These are phyloP conservation scores for Anadara kagoshimensis DNA, from an alignment of 1,140 invertebrate species.

Conservation along the genomic window DNA sequence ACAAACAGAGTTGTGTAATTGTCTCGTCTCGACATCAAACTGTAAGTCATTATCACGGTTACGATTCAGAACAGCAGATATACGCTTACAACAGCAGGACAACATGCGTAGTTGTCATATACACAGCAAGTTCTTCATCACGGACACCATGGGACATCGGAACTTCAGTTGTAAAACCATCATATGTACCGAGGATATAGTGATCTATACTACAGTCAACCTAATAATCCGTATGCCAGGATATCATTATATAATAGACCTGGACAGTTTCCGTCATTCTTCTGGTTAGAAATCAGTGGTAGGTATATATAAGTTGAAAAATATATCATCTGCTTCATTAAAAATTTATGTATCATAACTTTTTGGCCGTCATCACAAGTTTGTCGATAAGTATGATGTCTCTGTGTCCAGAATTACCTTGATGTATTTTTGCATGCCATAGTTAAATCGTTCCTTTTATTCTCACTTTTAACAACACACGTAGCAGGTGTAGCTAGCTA, in stretches of 20 bases:
- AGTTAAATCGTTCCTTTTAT: too few species aligned
- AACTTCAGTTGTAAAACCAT: slow-evolving; percentile 20
- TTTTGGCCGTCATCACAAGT: too few species aligned
- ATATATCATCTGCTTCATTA: neutral
- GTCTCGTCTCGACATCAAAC: slow-evolving; percentile 32
- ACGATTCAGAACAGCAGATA: slow-evolving; percentile 23
- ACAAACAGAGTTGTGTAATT: slow-evolving; percentile 21
- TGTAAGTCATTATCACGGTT: slow-evolving; percentile 32
- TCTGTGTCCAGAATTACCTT: too few species aligned
- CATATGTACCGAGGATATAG: slow-evolving; percentile 20
- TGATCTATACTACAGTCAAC: slow-evolving; percentile 30
- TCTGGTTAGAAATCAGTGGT: slow-evolving; percentile 37
- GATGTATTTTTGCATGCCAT: too few species aligned
- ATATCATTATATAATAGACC: slow-evolving; percentile 36
- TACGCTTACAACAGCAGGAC: slow-evolving; percentile 32
- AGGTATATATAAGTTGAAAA: neutral
- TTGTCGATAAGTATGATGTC: too few species aligned
- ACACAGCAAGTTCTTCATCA: slow-evolving; percentile 27
- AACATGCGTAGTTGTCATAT: slow-evolving; percentile 31
- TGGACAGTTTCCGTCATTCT: slow-evolving; percentile 25
- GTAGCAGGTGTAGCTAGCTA: too few species aligned
- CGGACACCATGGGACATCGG: slow-evolving; percentile 7
- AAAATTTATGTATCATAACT: neutral
- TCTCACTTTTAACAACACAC: too few species aligned
- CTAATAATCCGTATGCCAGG: slow-evolving; percentile 28